Evolutionary conservation across 2,113 vertebrate genomes (phyloP).

Genomic region (Trichechus manatus): DNA sequence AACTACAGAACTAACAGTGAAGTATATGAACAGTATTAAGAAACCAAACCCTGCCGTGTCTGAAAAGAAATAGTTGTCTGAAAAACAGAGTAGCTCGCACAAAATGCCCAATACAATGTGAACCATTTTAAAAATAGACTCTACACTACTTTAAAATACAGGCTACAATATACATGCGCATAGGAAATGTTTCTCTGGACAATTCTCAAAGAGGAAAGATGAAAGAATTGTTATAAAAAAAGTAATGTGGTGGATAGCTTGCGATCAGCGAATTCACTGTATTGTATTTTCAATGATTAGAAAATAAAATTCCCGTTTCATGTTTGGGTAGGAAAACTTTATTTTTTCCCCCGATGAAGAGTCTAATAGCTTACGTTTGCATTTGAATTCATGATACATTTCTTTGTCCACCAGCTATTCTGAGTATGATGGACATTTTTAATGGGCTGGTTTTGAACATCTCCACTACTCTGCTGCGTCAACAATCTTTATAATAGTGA

Average conservation of each 20-base stretch:
- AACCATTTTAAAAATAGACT: not conserved
- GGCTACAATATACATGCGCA: not conserved
- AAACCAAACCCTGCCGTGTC: not conserved
- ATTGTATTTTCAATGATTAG: not conserved
- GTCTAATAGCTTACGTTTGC: not conserved
- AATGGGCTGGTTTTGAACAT: not conserved
- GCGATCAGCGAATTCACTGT: not conserved
- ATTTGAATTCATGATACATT: not conserved
- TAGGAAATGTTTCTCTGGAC: not conserved
- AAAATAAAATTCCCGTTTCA: not conserved
- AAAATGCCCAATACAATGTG: not conserved
- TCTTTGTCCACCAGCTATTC: not conserved
- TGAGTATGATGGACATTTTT: not conserved
- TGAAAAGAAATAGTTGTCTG: conserved; percentile 20
- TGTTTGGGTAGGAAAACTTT: not conserved
- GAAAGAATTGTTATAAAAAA: not conserved
- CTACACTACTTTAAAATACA: not conserved
- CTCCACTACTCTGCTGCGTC: not conserved
- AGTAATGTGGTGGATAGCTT: not conserved
- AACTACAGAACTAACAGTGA: conserved; percentile 43
- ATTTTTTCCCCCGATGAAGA: not conserved
- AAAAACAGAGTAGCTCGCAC: conserved; percentile 26
- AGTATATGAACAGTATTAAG: conserved; percentile 45
- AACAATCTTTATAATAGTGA: not conserved
- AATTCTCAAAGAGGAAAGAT: not conserved